Conservation (phyloP, 2,797 vertebrate genomes). For the Adelosebastes latens region DNA sequence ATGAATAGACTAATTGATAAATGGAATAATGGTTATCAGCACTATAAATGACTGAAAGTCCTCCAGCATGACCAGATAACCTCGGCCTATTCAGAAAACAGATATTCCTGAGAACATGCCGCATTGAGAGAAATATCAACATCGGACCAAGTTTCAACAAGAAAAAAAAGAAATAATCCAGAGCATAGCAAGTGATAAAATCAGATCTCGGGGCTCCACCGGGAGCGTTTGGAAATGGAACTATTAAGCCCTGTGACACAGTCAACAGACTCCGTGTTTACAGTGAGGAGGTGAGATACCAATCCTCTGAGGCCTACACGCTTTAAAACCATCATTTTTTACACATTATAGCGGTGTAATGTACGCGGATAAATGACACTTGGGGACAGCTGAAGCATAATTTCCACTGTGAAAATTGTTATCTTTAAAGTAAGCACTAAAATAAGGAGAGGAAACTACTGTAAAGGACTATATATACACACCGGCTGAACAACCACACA, state of each 20-base stretch:
- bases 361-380: slow-evolving; percentile 24
- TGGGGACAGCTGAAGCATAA: background rate
- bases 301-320: slow-evolving; percentile 44
- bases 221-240: slow-evolving; percentile 50
- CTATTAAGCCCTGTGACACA: slow-evolving; percentile 49
- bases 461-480: background rate
- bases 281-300: slow-evolving; percentile 33
- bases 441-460: background rate
- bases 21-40: background rate
- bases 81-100: background rate
- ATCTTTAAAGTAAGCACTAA: slow-evolving; percentile 4
- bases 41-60: background rate
- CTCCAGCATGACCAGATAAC: background rate
- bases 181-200: slow-evolving; percentile 36
- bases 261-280: slow-evolving; percentile 58
- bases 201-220: slow-evolving; percentile 27
- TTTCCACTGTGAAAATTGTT: background rate
- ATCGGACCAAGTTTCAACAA: slow-evolving; percentile 14
- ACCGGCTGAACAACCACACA: background rate
- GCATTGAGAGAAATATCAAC: slow-evolving; percentile 20
- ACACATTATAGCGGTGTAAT: slow-evolving; percentile 19
- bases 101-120: background rate
- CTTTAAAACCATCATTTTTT: slow-evolving; percentile 30
- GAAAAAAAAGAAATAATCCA: slow-evolving; percentile 53
- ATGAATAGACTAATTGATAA: background rate